Percentiles rank a stretch among this genome's conserved stretches.
phyloP scores from a whole-genome alignment of 2,888 invertebrate genomes.

The Melanargia galathea region DNA sequence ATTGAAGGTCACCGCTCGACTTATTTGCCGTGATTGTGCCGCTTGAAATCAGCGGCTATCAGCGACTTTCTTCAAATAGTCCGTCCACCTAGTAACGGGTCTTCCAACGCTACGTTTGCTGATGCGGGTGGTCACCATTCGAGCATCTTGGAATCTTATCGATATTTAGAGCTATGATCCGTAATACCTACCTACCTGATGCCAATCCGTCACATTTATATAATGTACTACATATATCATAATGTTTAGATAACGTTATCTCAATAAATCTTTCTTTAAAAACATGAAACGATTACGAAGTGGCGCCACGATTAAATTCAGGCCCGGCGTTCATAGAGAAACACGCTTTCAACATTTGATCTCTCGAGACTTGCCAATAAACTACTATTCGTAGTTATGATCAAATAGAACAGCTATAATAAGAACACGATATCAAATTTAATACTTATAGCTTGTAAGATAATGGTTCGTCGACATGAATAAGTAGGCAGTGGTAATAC shows the following conservation, averaged over 20 bases:
- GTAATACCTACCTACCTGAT: background rate
- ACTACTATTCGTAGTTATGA: slow-evolving; percentile 42
- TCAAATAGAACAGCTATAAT: slow-evolving; percentile 50
- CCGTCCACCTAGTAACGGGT: no score
- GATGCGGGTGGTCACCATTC: no score
- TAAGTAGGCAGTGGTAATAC: slow-evolving; percentile 39
- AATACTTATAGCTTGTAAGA: slow-evolving; percentile 49
- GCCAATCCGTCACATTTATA: slow-evolving; percentile 5
- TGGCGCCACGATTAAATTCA: slow-evolving; percentile 33
- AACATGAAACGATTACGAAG: slow-evolving; percentile 21
- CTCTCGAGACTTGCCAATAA: slow-evolving; percentile 35
- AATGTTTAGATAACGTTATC: slow-evolving; percentile 4
- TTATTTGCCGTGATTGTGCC: no score
- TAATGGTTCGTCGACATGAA: slow-evolving; percentile 54
- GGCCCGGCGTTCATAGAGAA: slow-evolving; percentile 25
- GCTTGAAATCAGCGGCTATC: no score
- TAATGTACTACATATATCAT: background rate
- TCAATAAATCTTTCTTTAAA: slow-evolving; percentile 21
- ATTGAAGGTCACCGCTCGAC: no score
- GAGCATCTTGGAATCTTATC: no score
- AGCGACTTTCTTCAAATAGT: no score
- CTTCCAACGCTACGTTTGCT: no score
- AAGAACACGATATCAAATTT: slow-evolving; percentile 49
- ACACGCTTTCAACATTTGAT: slow-evolving; percentile 36
- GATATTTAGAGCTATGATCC: no score